Conservation (phyloP, 2,113 vertebrate genomes). For the Excalfactoria chinensis region DNA sequence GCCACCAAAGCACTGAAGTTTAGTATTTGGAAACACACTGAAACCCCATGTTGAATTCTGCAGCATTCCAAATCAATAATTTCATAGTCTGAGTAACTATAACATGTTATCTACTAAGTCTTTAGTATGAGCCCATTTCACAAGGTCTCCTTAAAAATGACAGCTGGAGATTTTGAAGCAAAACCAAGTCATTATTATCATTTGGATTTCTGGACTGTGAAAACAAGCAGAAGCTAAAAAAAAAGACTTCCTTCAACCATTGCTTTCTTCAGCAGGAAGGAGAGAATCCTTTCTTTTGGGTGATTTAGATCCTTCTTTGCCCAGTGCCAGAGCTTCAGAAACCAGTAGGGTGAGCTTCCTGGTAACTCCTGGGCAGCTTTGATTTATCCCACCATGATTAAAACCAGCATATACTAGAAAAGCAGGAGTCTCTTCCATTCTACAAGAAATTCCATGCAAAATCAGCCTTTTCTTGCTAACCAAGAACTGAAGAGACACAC, state of each 20-base stretch:
- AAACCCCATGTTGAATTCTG: neutral
- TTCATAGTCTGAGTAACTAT: neutral
- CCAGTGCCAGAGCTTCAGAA: neutral
- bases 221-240: neutral
- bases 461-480: neutral
- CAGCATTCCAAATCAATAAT: neutral
- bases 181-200: neutral
- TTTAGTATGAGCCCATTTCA: neutral
- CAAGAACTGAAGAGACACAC: fast-evolving
- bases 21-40: neutral
- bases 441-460: neutral
- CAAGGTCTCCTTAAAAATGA: neutral
- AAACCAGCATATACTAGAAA: neutral
- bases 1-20: neutral
- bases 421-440: neutral
- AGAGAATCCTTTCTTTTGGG: neutral
- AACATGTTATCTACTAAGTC: neutral
- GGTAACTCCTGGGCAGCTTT: neutral
- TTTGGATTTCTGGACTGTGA: neutral
- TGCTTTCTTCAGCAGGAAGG: neutral
- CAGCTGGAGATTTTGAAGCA: neutral
- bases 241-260: neutral
- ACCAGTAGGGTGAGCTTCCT: neutral
- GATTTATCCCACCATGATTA: neutral
- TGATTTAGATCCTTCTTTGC: neutral